phyloP scores from a whole-genome alignment of 2,113 vertebrate species.

The Danionella cerebrum region DNA sequence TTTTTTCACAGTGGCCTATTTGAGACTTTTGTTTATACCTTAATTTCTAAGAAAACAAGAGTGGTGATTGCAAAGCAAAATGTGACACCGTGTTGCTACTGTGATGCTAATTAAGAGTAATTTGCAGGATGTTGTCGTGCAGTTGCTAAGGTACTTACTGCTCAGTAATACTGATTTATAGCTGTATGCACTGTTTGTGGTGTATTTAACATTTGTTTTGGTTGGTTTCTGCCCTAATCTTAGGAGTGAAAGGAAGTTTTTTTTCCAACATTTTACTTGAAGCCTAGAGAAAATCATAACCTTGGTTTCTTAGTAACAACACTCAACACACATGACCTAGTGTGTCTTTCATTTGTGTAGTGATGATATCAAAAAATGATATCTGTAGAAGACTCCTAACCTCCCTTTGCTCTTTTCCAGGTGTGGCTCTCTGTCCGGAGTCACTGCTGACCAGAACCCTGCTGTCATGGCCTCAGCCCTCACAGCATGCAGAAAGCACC shows the following conservation, averaged over 20 bases:
- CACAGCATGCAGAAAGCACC: constrained; percentile 33
- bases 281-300: neutral
- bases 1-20: too few species aligned
- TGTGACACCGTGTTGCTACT: neutral
- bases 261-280: neutral
- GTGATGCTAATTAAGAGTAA: neutral
- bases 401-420: neutral
- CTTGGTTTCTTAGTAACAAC: neutral
- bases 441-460: neutral
- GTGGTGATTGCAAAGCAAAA: neutral
- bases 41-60: neutral
- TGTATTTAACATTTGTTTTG: neutral
- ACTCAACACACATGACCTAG: neutral
- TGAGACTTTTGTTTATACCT: neutral
- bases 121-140: neutral
- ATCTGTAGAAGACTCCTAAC: neutral
- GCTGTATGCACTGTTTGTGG: neutral
- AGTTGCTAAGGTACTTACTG: neutral
- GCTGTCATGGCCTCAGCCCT: constrained; percentile 34
- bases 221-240: neutral
- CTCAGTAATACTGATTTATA: neutral
- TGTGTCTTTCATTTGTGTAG: neutral
- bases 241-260: neutral
- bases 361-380: too few species aligned
- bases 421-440: constrained; percentile 4